Base-by-base conservation (phyloP, 2,113 vertebrate species). In the Falco punctatus region DNA sequence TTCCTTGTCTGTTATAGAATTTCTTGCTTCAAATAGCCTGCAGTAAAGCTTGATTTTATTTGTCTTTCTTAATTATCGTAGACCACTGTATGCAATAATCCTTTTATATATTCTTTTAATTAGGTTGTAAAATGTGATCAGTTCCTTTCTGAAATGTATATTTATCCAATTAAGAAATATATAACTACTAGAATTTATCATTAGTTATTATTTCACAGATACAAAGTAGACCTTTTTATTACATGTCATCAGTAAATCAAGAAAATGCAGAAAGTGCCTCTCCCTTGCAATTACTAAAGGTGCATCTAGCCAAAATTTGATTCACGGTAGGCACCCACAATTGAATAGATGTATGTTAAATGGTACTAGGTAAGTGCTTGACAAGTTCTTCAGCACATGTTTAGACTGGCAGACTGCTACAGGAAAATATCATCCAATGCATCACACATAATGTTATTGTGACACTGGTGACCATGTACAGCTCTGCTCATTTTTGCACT, bases 161-260 rank as follows among this genome's bases (percentile, higher is more conserved):
- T 91, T 94, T 91, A 92, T 81, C 44, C 33, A 89, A 94, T 93
- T 95, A 94, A 94, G 54, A 94, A 81, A 81, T 57, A 92, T n/a
- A 52, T 61, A 91, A 69, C 69, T 38, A 38, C 40, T 69, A 86
- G 55, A 33, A 82, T 88, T 92, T 92, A 72, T 79, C 73, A 81
- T 91, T 85, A 97, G 86, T 91, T 94, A 91, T 79, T 91, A 75
- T 73, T 85, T 92, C 66, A 8, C 35, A 75, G 83, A 71, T 61
- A 75, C 44, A 70, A 81, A 33, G 59, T 46, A 78, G 61, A 52
- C 52, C 86, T 74, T 88, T 93, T 88, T 66, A 81, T 78, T 64
- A 62, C 9, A 2, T 11, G 18, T 55, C n/a, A 24, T 62, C 71
- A 92, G 4, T 71, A 40, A 94, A 44, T 54, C 75, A 54, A 89